A percentile compares a stretch with the other conserved stretches of the same genome.
Conservation (phyloP, 35 echinoderm and acorn worm genomes). For the Apostichopus californicus region DNA sequence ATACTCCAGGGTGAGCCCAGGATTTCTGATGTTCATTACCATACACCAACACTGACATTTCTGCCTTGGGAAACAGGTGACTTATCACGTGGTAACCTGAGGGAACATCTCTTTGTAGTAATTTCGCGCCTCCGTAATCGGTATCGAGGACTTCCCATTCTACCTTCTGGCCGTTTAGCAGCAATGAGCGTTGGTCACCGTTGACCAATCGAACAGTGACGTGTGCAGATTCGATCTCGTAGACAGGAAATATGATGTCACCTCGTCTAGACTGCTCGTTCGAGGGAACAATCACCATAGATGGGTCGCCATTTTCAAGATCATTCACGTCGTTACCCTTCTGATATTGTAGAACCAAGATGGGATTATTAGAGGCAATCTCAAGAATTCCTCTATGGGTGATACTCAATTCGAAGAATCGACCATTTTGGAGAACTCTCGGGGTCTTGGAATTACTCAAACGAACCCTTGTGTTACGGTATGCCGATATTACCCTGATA, state of each 20-base stretch:
- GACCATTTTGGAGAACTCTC: not conserved
- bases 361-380: conserved; percentile 23
- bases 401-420: not conserved
- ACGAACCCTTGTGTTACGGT: conserved; percentile 7
- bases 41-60: conserved; percentile 37
- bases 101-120: not conserved
- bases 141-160: conserved; percentile 28
- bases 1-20: conserved; percentile 46
- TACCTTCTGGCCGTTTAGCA: conserved; percentile 22
- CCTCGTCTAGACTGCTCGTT: conserved; percentile 14
- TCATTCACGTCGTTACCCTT: conserved; percentile 25
- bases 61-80: conserved; percentile 46
- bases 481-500: conserved; percentile 29
- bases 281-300: conserved; percentile 47
- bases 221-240: conserved; percentile 33
- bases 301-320: conserved; percentile 37
- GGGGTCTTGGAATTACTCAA: not conserved
- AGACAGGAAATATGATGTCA: conserved; percentile 46
- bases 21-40: conserved; percentile 23
- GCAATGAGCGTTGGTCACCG: not conserved
- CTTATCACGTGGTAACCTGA: conserved; percentile 39
- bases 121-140: not conserved
- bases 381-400: not conserved
- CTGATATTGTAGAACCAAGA: conserved; percentile 45
- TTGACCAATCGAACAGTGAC: conserved; percentile 26